Percentiles rank a stretch among this genome's conserved stretches.
These are phyloP conservation scores for Ectobius pallidus DNA, from an alignment of 2,888 invertebrate genomes.

Conservation along the genomic window DNA sequence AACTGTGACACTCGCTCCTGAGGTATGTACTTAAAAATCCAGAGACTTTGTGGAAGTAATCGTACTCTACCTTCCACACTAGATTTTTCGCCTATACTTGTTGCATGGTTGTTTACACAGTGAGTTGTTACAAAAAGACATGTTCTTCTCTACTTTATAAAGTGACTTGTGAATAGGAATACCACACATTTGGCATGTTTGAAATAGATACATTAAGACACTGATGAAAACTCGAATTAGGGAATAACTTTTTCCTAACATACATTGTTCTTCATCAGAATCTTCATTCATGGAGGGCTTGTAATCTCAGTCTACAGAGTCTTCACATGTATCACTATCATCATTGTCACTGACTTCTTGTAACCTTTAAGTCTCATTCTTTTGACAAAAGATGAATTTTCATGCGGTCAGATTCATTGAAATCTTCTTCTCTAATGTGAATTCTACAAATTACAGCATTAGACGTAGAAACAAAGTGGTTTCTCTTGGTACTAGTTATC, in stretches of 20 bases:
- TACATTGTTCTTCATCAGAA: not conserved
- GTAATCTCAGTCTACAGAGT: not conserved
- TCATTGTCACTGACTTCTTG: not conserved
- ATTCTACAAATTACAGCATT: not conserved
- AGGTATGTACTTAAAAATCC: no score
- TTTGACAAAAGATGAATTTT: not conserved
- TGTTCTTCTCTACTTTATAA: no score
- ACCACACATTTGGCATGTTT: no score
- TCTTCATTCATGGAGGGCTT: not conserved
- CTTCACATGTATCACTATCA: not conserved
- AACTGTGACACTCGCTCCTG: no score
- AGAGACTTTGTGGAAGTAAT: no score
- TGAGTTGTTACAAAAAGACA: no score
- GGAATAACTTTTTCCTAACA: not conserved
- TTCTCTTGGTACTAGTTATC: not conserved
- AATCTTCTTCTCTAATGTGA: not conserved
- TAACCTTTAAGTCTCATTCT: not conserved
- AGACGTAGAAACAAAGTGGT: not conserved
- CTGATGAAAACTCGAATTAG: not conserved
- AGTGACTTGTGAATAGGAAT: no score
- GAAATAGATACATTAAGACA: no score
- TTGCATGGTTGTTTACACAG: no score
- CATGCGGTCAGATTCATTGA: not conserved
- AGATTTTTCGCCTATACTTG: no score
- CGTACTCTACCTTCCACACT: no score